These are phyloP conservation scores for Fringilla coelebs DNA, from an alignment of 2,797 vertebrate genomes.

Conservation along the genomic window DNA sequence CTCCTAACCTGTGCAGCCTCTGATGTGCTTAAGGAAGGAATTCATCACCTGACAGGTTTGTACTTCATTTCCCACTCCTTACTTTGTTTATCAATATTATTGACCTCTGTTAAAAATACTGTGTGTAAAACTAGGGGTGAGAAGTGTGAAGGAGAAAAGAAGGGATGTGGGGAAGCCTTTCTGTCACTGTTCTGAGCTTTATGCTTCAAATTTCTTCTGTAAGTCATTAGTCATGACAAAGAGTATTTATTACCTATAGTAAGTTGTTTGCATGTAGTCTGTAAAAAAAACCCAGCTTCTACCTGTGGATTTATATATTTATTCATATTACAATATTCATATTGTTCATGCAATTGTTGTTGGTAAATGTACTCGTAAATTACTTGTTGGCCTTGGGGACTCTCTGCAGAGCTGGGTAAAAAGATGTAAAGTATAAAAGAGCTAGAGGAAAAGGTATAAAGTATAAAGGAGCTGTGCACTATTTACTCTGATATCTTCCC, in stretches of 20 bases:
- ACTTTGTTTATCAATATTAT: background rate
- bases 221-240: background rate
- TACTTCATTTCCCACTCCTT: background rate
- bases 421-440: background rate
- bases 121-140: background rate
- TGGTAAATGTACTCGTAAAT: background rate
- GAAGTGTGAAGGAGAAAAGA: background rate
- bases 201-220: background rate
- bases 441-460: background rate
- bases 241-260: background rate
- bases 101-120: background rate
- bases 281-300: background rate
- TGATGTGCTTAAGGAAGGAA: background rate
- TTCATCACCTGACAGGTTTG: background rate
- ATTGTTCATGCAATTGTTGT: background rate
- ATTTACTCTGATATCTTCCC: background rate
- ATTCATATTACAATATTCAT: background rate
- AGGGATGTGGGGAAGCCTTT: background rate
- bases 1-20: background rate
- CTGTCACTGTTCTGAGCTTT: background rate
- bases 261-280: background rate
- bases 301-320: background rate
- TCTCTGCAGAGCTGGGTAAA: background rate
- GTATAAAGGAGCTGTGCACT: background rate
- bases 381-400: background rate